Conservation (phyloP, 2,888 invertebrate species). For the Clunio marinus region DNA sequence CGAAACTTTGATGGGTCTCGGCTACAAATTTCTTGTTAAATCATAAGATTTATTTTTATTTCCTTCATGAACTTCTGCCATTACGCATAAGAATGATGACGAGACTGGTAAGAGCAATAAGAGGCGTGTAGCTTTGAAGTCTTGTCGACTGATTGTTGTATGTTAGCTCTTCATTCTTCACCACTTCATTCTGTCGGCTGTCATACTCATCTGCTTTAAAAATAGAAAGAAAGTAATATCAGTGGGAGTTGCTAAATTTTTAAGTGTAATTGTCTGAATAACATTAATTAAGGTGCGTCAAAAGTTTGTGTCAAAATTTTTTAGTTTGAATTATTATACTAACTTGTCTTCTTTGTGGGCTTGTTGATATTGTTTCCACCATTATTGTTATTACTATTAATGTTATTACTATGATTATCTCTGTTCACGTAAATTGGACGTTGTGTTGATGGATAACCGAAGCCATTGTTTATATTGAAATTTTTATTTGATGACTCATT, state of each 20-base stretch:
- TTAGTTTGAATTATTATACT: slow-evolving; percentile 43
- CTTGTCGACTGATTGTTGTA: slow-evolving; percentile 53
- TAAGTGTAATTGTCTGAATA: not conserved
- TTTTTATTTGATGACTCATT: slow-evolving; percentile 20
- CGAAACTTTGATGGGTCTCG: no score
- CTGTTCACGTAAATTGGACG: slow-evolving; percentile 43
- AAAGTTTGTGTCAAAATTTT: no score
- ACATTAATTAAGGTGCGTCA: not conserved
- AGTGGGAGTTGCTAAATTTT: not conserved
- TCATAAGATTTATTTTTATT: no score
- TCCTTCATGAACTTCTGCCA: slow-evolving; percentile 15
- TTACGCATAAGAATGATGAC: slow-evolving; percentile 32
- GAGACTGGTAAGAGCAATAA: slow-evolving; percentile 18
- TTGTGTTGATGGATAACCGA: slow-evolving; percentile 18
- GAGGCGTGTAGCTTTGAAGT: not conserved
- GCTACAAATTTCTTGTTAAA: no score
- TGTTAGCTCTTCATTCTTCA: slow-evolving; percentile 87
- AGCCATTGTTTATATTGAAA: not conserved
- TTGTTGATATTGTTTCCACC: slow-evolving; percentile 44
- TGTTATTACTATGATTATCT: slow-evolving; percentile 44
- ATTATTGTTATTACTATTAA: slow-evolving; percentile 39
- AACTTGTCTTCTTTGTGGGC: slow-evolving; percentile 63
- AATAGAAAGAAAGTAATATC: slow-evolving; percentile 41
- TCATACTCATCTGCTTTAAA: slow-evolving; percentile 67
- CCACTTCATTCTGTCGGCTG: slow-evolving; percentile 86